Evolutionary conservation across 2,113 vertebrate species (phyloP).

Genomic region (Nesoenas mayeri): DNA sequence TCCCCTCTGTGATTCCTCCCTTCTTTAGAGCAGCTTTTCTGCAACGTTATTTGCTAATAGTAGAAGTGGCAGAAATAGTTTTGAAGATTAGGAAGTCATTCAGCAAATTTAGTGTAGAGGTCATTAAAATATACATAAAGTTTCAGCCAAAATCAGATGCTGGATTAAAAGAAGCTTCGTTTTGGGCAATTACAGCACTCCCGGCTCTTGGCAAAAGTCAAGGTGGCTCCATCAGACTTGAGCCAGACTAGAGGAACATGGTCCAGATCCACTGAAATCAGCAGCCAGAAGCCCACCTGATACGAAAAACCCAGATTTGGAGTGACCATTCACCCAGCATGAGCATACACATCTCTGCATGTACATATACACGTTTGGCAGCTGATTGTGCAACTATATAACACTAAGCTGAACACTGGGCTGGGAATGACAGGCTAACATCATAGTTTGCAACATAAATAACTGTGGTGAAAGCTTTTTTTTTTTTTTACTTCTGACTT

Average conservation of each 20-base stretch:
- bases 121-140: background rate
- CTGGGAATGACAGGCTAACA: background rate
- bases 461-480: background rate
- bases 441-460: background rate
- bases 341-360: accelerated
- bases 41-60: background rate
- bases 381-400: accelerated
- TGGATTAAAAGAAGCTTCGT: accelerated
- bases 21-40: background rate
- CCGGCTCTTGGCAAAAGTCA: background rate
- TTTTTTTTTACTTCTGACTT: background rate
- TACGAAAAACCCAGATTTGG: background rate
- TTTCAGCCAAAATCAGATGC: background rate
- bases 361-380: accelerated
- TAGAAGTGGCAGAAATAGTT: background rate
- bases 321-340: background rate
- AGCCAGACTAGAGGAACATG: background rate
- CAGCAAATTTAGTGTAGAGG: background rate
- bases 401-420: background rate
- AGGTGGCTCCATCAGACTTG: accelerated
- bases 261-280: background rate
- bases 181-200: background rate
- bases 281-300: background rate
- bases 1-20: background rate
- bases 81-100: background rate